phyloP scores from a whole-genome alignment of 2,888 invertebrate species.

The Thymelicus lineola region DNA sequence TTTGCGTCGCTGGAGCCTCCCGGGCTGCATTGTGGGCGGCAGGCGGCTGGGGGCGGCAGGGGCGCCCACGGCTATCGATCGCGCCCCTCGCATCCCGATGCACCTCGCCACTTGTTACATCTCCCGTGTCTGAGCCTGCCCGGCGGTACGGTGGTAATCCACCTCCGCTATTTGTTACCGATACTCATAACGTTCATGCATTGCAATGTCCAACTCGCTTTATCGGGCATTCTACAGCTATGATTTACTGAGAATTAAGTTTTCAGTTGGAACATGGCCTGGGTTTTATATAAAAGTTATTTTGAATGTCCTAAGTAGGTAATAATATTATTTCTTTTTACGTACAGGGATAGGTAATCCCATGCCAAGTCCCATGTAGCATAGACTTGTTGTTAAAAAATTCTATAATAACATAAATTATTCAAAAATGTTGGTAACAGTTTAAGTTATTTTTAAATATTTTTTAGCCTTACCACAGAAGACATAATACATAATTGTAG shows the following conservation, averaged over 20 bases:
- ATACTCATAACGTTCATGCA: constrained; percentile 9
- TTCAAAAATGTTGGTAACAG: too few species aligned
- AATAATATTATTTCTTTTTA: too few species aligned
- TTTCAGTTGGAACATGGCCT: background rate
- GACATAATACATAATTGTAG: too few species aligned
- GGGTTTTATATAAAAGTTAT: too few species aligned
- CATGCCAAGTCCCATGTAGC: too few species aligned
- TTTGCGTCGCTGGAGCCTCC: constrained; percentile 39
- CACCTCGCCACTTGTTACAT: constrained; percentile 74
- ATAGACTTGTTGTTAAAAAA: too few species aligned
- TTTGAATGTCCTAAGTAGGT: too few species aligned
- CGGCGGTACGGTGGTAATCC: constrained; percentile 36
- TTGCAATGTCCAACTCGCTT: background rate
- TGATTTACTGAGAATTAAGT: background rate
- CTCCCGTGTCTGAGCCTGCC: constrained; percentile 46
- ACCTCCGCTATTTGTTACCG: constrained; percentile 19
- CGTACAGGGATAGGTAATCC: too few species aligned
- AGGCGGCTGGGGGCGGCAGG: constrained; percentile 38
- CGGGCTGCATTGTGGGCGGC: constrained; percentile 32
- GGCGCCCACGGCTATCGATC: constrained; percentile 57
- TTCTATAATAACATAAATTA: too few species aligned
- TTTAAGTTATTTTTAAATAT: too few species aligned
- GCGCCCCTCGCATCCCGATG: constrained; percentile 61
- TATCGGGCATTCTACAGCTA: background rate
- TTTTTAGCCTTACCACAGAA: too few species aligned